A percentile compares a stretch with the other conserved stretches of the same genome.
These are phyloP conservation scores for Pachypeltis micranthus DNA, from an alignment of 1,140 invertebrate species.

Conservation along the genomic window DNA sequence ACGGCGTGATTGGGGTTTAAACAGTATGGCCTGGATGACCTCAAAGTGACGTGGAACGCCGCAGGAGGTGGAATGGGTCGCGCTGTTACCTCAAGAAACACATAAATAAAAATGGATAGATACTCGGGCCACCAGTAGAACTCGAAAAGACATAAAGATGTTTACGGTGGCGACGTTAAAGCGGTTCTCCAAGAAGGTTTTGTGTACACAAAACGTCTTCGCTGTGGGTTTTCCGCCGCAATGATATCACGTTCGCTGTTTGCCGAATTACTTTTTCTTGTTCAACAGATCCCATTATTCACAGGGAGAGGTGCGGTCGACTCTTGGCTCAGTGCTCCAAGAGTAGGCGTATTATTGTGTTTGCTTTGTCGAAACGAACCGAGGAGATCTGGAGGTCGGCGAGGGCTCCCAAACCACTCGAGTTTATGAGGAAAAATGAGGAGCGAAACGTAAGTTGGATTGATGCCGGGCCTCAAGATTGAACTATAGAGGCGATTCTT, in stretches of 20 bases:
- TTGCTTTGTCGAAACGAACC: neutral
- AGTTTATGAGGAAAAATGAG: neutral
- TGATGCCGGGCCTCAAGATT: neutral
- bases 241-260: neutral
- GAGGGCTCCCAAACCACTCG: neutral
- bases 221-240: neutral
- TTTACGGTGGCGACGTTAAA: neutral
- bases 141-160: neutral
- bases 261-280: neutral
- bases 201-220: neutral
- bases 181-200: neutral
- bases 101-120: neutral
- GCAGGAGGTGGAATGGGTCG: neutral
- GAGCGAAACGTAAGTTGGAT: neutral
- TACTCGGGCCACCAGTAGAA: neutral
- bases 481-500: conserved; percentile 1
- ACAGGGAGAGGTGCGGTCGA: neutral
- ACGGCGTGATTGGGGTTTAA: no score
- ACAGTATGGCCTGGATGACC: no score
- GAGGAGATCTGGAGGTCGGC: neutral
- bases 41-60: neutral
- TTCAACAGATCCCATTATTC: neutral
- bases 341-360: neutral
- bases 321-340: neutral
- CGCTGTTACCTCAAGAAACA: neutral